These are phyloP conservation scores for Micronisus gabar DNA, from an alignment of 2,113 vertebrate species.

Conservation along the genomic window DNA sequence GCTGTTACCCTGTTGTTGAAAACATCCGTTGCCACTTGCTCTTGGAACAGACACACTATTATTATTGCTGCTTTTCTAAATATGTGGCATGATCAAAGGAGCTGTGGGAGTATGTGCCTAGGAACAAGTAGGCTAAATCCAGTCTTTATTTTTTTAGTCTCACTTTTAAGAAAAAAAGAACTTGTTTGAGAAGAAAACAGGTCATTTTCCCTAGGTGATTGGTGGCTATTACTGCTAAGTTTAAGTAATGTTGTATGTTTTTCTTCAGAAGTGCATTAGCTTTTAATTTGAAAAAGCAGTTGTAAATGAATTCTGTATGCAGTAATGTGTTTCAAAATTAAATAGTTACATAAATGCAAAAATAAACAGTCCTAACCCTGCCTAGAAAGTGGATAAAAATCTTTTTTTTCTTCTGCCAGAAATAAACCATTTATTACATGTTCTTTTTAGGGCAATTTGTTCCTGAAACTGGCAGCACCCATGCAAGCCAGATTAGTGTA, in stretches of 20 bases:
- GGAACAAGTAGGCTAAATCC: neutral
- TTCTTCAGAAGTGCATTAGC: neutral
- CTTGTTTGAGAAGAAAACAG: neutral
- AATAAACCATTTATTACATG: neutral
- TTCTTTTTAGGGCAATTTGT: neutral
- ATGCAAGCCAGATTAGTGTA: neutral
- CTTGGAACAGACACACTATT: neutral
- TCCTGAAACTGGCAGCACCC: neutral
- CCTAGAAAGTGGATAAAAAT: neutral
- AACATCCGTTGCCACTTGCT: neutral
- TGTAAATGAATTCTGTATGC: neutral
- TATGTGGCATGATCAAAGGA: neutral
- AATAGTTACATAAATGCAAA: conserved; percentile 4
- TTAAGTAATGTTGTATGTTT: neutral
- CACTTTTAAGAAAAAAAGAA: neutral
- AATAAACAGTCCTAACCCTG: neutral
- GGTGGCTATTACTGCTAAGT: neutral
- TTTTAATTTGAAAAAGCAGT: conserved; percentile 25
- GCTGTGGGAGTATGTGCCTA: neutral
- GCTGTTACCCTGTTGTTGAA: neutral
- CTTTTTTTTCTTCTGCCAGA: neutral
- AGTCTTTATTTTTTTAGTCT: neutral
- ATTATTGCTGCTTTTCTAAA: neutral
- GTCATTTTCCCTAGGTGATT: neutral
- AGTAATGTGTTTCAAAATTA: neutral